Evolutionary conservation across 2,888 invertebrate genomes (phyloP).

Genomic region (Cephus pygmeus): DNA sequence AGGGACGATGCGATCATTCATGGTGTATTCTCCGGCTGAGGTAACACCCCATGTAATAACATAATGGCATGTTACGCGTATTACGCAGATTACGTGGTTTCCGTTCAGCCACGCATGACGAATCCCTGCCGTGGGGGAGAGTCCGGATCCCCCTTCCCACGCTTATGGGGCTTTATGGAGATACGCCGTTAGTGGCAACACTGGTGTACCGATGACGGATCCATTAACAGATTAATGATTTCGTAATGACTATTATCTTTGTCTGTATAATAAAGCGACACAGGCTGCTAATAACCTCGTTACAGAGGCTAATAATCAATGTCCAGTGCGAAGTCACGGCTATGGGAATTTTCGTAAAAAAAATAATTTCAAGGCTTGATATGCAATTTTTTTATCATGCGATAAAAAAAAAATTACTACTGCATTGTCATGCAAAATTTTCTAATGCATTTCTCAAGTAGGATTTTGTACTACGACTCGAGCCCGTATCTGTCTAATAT

Average conservation of each 20-base stretch:
- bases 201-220: slow-evolving; percentile 24
- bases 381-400: neutral
- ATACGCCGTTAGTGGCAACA: neutral
- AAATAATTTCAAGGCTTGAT: neutral
- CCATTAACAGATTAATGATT: slow-evolving; percentile 60
- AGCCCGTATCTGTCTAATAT: neutral
- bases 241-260: slow-evolving; percentile 45
- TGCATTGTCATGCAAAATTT: neutral
- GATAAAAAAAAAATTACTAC: neutral
- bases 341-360: neutral
- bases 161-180: slow-evolving; percentile 15
- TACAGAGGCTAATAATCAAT: neutral
- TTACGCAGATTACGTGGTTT: slow-evolving; percentile 56
- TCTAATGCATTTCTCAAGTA: neutral
- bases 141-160: slow-evolving; percentile 22
- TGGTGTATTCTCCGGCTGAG: slow-evolving; percentile 4
- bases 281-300: neutral
- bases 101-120: slow-evolving; percentile 52
- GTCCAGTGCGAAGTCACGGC: neutral
- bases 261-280: neutral
- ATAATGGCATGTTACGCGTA: slow-evolving; percentile 53
- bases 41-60: slow-evolving; percentile 52
- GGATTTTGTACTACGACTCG: neutral
- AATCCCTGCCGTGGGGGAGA: slow-evolving; percentile 35
- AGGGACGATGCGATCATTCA: neutral